These are phyloP conservation scores for Varroa destructor DNA, from an alignment of 1,140 invertebrate species.

Conservation along the genomic window DNA sequence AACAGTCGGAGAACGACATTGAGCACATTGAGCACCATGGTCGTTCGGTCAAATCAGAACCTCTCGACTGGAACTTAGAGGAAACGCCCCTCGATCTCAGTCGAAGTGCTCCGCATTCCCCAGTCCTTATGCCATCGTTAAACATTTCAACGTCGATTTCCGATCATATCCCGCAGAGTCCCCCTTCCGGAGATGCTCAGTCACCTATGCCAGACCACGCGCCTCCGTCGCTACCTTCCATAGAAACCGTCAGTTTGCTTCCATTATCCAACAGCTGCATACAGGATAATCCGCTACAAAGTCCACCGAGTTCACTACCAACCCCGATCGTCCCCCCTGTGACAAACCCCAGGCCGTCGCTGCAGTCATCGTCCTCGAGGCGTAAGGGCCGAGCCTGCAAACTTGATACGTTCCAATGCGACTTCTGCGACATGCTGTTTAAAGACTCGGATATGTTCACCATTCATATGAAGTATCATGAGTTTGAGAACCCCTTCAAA, in stretches of 20 bases:
- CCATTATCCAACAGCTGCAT: no score
- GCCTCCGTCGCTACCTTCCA: no score
- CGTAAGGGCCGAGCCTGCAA: constrained; percentile 32
- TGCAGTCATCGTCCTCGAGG: background rate
- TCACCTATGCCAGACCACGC: no score
- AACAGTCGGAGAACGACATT: constrained; percentile 23
- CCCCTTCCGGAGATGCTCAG: no score
- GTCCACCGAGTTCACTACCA: no score
- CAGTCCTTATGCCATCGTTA: background rate
- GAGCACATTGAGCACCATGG: constrained; percentile 18
- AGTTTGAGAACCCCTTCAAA: constrained; percentile 71
- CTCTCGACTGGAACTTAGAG: constrained; percentile 15
- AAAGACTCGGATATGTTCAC: constrained; percentile 78
- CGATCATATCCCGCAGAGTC: no score
- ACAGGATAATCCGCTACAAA: no score
- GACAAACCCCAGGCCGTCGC: constrained; percentile 31
- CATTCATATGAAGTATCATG: constrained; percentile 92
- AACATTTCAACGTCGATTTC: no score
- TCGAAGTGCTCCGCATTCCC: constrained; percentile 26
- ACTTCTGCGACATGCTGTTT: constrained; percentile 77
- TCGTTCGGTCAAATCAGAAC: constrained; percentile 19
- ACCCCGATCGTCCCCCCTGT: no score
- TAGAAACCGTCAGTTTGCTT: no score
- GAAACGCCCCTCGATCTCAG: constrained; percentile 26
- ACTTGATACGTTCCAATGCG: constrained; percentile 51